phyloP scores from a whole-genome alignment of 2,888 invertebrate genomes.

The Neoaliturus tenellus region DNA sequence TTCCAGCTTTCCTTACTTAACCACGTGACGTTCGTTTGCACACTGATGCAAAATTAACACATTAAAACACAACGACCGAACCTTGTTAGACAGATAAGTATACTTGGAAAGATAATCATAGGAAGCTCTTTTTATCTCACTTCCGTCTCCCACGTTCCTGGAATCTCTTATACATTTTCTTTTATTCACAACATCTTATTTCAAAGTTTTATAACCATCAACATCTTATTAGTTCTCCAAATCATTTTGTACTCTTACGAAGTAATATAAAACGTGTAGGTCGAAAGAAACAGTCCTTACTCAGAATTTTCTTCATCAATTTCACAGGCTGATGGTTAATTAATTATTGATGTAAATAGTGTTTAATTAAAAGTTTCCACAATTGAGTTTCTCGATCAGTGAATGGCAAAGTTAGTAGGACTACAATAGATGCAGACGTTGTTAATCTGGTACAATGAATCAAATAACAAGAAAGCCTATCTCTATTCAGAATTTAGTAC shows the following conservation, averaged over 20 bases:
- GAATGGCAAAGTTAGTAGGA: background rate
- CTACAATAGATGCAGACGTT: background rate
- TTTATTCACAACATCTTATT: no score
- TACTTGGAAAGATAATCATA: background rate
- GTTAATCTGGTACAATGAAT: constrained; percentile 1
- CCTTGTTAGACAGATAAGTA: background rate
- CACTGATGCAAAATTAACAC: background rate
- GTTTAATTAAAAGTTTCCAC: constrained; percentile 20
- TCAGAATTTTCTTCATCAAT: background rate
- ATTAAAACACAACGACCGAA: background rate
- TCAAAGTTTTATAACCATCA: no score
- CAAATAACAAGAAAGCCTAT: background rate
- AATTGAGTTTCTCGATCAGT: background rate
- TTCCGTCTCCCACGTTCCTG: background rate
- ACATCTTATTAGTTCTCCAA: no score
- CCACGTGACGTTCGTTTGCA: background rate
- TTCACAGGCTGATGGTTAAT: background rate
- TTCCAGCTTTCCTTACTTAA: background rate
- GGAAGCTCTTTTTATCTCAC: background rate
- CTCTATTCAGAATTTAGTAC: no score
- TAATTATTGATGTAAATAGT: background rate
- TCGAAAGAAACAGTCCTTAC: background rate
- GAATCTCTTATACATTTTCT: no score
- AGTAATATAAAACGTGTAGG: no score
- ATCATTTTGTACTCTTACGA: no score